Evolutionary conservation across 2,888 invertebrate genomes (phyloP), one percentile per base, ranked within the genome.

Genomic region (Zaprionus bogoriensis): DNA sequence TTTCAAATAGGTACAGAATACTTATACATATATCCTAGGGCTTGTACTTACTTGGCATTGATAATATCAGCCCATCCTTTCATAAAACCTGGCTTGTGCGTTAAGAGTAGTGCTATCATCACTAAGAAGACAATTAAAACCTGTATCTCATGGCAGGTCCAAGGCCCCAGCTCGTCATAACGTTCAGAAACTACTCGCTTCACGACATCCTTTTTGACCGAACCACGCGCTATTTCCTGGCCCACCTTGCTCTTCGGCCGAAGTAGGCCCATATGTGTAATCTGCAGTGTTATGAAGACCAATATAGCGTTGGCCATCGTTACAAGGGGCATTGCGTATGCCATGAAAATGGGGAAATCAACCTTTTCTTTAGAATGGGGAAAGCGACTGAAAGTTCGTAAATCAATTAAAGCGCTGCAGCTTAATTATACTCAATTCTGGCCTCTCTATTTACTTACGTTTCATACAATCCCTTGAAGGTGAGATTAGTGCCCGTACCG

Each of bases 31-130:
- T n/a, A n/a, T n/a, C n/a, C n/a, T n/a, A n/a, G n/a, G n/a, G n/a
- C n/a, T n/a, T n/a, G 6, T 14, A 57, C 75, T 71, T 51, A 88
- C 85, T 67, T 59, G 1, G 64, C 55, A 17, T 74, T 74, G 0
- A 89, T 54, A 0, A 81, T 89, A 52, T 93, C 93, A 0, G 95
- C 95, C 97, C 97, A 98, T 0, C 98, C 98, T 0, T 92, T 91
- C 68, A 96, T 93, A 88, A 98, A 96, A 54, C 96, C 96, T 0
- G 98, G 98, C 63, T 94, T 94, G 20, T 97, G 93, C 89, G 96
- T 95, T 89, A 98, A 95, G 94, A 97, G 97, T 58, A 98, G 91
- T 32, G 95, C 75, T 17, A 98, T 94, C 0, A 97, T 94, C 0
- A 94, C 57, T 10, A 95, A 72, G 90, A 98, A 98, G 41, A 96